These are phyloP conservation scores for Chloropsis hardwickii DNA, from an alignment of 2,113 vertebrate species.

Conservation along the genomic window DNA sequence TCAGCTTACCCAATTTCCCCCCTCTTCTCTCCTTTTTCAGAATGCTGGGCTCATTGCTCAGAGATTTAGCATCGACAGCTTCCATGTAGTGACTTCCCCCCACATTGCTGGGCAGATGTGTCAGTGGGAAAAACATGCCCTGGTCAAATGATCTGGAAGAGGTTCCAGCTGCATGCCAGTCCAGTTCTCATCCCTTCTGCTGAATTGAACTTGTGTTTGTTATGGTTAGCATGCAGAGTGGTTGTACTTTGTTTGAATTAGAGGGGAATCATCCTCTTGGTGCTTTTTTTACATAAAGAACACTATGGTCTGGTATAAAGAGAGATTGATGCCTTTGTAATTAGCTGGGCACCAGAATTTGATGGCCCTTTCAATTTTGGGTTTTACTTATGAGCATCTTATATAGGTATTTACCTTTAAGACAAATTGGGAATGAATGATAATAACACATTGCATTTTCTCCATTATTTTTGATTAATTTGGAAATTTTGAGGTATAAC, in stretches of 20 bases:
- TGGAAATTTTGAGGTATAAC: background rate
- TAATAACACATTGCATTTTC: background rate
- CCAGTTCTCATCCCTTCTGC: conserved; percentile 3
- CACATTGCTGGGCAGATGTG: background rate
- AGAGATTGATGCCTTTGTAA: background rate
- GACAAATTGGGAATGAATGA: background rate
- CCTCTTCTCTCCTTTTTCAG: background rate
- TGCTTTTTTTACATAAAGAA: background rate
- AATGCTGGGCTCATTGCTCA: background rate
- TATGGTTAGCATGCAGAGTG: background rate
- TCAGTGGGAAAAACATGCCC: background rate
- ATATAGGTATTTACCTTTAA: background rate
- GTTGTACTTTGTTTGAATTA: background rate
- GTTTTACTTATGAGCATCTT: background rate
- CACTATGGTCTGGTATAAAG: background rate
- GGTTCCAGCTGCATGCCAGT: background rate
- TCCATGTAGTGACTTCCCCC: background rate
- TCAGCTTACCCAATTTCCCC: background rate
- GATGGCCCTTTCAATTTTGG: background rate
- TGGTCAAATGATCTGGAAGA: background rate
- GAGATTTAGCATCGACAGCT: background rate
- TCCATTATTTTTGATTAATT: background rate
- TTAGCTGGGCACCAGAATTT: background rate
- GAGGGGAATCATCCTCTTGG: background rate
- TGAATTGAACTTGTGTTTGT: background rate